A percentile compares a stretch with the other conserved stretches of the same genome.
phyloP scores from a whole-genome alignment of 1,140 invertebrate species.

The Papilio machaon region DNA sequence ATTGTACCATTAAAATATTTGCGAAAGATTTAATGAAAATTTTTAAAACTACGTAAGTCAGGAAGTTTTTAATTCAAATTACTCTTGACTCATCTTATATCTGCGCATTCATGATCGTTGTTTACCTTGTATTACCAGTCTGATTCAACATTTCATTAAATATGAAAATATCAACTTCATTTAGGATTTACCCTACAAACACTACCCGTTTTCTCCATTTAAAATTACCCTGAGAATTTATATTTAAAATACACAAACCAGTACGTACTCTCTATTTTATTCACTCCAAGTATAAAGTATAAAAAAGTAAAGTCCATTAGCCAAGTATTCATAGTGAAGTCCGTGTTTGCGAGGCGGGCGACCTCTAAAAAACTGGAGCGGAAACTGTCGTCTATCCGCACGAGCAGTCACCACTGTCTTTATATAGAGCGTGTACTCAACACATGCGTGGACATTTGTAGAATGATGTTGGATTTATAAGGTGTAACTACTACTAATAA shows the following conservation, averaged over 20 bases:
- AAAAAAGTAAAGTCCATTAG: slow-evolving; percentile 26
- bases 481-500: background rate
- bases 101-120: too few relatives aligned
- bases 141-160: too few relatives aligned
- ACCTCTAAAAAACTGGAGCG: slow-evolving; percentile 39
- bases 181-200: background rate
- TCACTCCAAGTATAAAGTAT: background rate
- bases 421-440: slow-evolving; percentile 18
- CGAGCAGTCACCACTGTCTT: slow-evolving; percentile 9
- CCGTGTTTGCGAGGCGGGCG: slow-evolving; percentile 18
- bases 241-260: background rate
- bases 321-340: slow-evolving; percentile 31
- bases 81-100: too few relatives aligned
- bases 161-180: background rate
- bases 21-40: background rate
- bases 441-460: slow-evolving; percentile 25
- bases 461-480: background rate
- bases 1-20: background rate
- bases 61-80: too few relatives aligned
- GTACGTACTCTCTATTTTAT: background rate
- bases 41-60: background rate
- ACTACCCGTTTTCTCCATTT: background rate
- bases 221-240: background rate
- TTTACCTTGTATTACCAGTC: too few relatives aligned
- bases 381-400: slow-evolving; percentile 36